Evolutionary conservation across 2,797 vertebrate species (phyloP), one percentile per base, ranked within the genome.

Genomic region (Sebastes trivittatus): DNA sequence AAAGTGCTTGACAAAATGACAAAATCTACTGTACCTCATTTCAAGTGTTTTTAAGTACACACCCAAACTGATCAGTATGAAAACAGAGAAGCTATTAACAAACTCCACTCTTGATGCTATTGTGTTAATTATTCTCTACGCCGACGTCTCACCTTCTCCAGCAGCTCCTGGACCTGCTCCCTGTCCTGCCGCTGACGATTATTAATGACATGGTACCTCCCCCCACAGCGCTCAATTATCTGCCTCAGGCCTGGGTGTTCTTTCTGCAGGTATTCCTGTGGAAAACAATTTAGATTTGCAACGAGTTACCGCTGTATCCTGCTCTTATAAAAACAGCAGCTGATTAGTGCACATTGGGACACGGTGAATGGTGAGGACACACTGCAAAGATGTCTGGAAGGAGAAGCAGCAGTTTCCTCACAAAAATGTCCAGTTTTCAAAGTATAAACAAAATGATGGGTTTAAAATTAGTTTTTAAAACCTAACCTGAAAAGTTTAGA

Each of bases 121-220:
- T 52, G 11, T 5, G 1, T 49, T 36, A 16, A 16, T 25, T 1
- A 11, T 30, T 60, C 38, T 25, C 5, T 1, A 20, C 1, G 0
- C 9, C 3, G 3, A 10, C 3, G 18, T 23, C 91, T 93, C 60
- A 97, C 93, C 88, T 95, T 92, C 20, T 87, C 56, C 89, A 97
- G 88, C 30, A 97, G 94, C 36, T 90, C 77, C 1, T 5, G 7
- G 42, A 97, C 92, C 87, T 97, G 97, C 55, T 83, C 77, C 72
- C 93, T 92, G 81, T 94, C 78, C 18, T 91, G 88, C 0, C 22
- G 76, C 25, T 75, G 72, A 0, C 93, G 95, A 70, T 97, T 97
- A 79, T 94, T 95, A 70, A 97, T 88, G 73, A 95, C 85, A 23
- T 96, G 96, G 80, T 94, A 95, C 30, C 91, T 90, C 10, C 93